Percentiles rank a stretch among this genome's conserved stretches.
Conservation (phyloP, 1,140 invertebrate genomes). For the Drosophila suzukii region DNA sequence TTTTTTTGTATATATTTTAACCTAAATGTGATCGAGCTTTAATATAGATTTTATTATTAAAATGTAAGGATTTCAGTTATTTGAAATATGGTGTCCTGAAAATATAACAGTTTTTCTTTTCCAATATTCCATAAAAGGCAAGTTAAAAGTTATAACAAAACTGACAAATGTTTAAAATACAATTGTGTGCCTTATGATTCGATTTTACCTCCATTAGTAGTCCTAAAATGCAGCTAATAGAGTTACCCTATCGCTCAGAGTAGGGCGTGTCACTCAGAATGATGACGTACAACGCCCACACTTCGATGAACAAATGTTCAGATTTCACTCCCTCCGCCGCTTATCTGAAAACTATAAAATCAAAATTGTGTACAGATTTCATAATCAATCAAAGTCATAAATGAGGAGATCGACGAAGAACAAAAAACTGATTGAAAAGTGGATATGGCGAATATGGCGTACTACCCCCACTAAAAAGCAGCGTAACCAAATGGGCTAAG, state of each 20-base stretch:
- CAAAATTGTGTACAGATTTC: constrained; percentile 66
- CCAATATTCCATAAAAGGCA: too few species aligned
- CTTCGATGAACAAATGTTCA: constrained; percentile 67
- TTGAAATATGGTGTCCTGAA: background rate
- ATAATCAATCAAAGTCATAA: constrained; percentile 84
- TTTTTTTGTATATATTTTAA: too few species aligned
- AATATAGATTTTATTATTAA: too few species aligned
- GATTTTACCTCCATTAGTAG: constrained; percentile 19
- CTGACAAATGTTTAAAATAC: background rate
- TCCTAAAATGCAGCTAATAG: constrained; percentile 24
- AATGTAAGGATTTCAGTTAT: too few species aligned
- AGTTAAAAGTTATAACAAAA: background rate
- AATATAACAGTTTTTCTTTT: background rate
- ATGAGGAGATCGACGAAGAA: constrained; percentile 61
- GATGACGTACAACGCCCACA: constrained; percentile 64
- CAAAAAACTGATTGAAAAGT: constrained; percentile 35
- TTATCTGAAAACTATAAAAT: constrained; percentile 56
- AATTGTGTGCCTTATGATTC: background rate
- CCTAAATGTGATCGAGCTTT: too few species aligned
- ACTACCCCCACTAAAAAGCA: constrained; percentile 51
- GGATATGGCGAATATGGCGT: constrained; percentile 39
- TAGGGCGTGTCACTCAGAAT: constrained; percentile 26
- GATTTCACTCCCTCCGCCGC: constrained; percentile 29
- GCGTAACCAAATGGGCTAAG: constrained; percentile 40
- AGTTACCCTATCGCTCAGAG: constrained; percentile 17